Conservation (phyloP, 2,888 invertebrate genomes). For the Habrosyne pyritoides region DNA sequence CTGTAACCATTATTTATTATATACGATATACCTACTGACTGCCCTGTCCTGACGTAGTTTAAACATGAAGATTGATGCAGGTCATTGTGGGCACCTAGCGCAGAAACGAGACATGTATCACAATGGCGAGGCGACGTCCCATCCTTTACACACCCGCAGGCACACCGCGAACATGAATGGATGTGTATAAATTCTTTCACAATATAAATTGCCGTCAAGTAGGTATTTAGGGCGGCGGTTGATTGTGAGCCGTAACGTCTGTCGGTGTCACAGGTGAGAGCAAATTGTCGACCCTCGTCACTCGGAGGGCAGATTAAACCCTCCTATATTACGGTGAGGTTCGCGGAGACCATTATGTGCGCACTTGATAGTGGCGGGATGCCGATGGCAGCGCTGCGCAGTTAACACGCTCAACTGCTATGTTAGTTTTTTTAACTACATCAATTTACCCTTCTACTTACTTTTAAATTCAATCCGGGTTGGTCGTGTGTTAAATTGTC, state of each 20-base stretch:
- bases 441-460: too few species aligned
- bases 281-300: constrained; percentile 62
- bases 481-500: too few species aligned
- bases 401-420: not conserved
- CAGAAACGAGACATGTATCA: constrained; percentile 7
- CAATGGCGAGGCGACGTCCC: constrained; percentile 17
- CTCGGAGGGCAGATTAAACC: constrained; percentile 44
- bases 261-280: constrained; percentile 53
- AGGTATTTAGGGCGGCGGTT: constrained; percentile 34
- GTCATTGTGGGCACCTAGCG: constrained; percentile 6
- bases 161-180: constrained; percentile 10
- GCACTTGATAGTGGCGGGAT: constrained; percentile 27
- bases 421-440: too few species aligned
- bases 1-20: too few species aligned
- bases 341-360: constrained; percentile 26
- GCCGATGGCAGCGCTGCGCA: not conserved
- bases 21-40: not conserved
- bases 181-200: constrained; percentile 27
- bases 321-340: constrained; percentile 29
- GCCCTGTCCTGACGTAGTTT: not conserved
- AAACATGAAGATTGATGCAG: not conserved
- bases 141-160: constrained; percentile 50
- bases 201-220: constrained; percentile 42
- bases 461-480: too few species aligned
- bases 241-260: constrained; percentile 25